Evolutionary conservation across 2,797 vertebrate species (phyloP).

Genomic region (Emydoidea blandingii): DNA sequence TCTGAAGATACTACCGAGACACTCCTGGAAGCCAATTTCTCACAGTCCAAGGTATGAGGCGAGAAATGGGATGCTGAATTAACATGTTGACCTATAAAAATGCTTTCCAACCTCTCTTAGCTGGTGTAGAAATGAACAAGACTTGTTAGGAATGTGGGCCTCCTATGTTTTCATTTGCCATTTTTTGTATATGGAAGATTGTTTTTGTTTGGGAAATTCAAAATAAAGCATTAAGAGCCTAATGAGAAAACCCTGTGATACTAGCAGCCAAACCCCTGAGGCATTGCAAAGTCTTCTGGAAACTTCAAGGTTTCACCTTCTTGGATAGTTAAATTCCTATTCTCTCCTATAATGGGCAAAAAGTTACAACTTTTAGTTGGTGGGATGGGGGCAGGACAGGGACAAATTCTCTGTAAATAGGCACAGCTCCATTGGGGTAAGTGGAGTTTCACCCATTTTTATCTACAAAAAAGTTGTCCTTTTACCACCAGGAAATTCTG

Average conservation of each 20-base stretch:
- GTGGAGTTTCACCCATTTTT: background rate
- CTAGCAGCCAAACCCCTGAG: background rate
- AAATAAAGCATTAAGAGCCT: background rate
- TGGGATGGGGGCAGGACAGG: background rate
- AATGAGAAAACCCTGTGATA: background rate
- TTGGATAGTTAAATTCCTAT: background rate
- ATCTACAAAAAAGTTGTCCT: background rate
- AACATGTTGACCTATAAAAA: background rate
- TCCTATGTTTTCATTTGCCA: background rate
- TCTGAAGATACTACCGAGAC: conserved; percentile 63
- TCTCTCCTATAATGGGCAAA: background rate
- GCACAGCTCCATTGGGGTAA: background rate
- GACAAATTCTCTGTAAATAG: background rate
- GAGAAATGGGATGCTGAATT: background rate
- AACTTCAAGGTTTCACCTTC: background rate
- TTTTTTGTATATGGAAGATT: background rate
- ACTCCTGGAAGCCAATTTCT: conserved; percentile 67
- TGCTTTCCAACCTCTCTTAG: background rate
- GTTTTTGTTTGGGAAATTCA: background rate
- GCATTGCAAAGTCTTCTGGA: background rate
- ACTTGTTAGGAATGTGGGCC: background rate
- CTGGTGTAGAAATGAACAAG: background rate
- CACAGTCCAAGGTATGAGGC: conserved; percentile 71
- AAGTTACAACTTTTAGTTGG: background rate
- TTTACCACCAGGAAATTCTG: background rate